Base-by-base conservation (phyloP, 2,797 vertebrate genomes). In the Carcharodon carcharias region DNA sequence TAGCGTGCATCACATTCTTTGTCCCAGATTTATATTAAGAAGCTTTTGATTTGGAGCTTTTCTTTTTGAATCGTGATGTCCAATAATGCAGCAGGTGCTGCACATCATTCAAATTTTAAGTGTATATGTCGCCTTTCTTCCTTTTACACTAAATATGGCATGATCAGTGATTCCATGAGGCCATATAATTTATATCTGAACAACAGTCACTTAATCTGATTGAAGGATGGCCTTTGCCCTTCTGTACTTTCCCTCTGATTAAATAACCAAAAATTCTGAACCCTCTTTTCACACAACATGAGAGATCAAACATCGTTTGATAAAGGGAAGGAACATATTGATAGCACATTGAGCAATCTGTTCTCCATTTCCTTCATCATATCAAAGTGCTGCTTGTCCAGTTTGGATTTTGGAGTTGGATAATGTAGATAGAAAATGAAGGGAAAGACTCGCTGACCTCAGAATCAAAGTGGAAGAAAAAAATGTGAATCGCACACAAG, bases 231-330 rank as follows among this genome's bases (percentile, higher is more conserved):
- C 26, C n/a, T 69, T 69, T 50, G 40, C n/a, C 67, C 4, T 50
- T 45, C 45, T 95, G 40, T 56, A 77, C 18, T 21, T 77, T 18
- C 54, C 50, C 31, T 54, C 61, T 56, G 69, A 21, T 31, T 71
- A 95, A 95, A n/a, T 95, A 40, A 31, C 18, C 54, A 77, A 54
- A 92, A 23, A 54, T 31, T 16, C 94, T 56, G 26, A 95, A 95
- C 26, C 94, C 28, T 71, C 26, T 95, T 93, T 65, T 71, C 50
- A 71, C 50, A 73, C 50, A 35, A 58, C 50, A 16, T 54, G 58
- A 35, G 9, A 67, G 91, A 45, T 93, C 50, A 95, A 95, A 58
- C 69, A 95, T 77, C 14, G 18, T 95, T 95, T 56, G 69, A n/a
- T 77, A 71, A 28, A 95, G 2, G 45, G 18, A 58, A 77, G 1